Evolutionary conservation across 2,888 invertebrate species (phyloP), one percentile per base, ranked within the genome.

Genomic region (Metopia argyrocephala): DNA sequence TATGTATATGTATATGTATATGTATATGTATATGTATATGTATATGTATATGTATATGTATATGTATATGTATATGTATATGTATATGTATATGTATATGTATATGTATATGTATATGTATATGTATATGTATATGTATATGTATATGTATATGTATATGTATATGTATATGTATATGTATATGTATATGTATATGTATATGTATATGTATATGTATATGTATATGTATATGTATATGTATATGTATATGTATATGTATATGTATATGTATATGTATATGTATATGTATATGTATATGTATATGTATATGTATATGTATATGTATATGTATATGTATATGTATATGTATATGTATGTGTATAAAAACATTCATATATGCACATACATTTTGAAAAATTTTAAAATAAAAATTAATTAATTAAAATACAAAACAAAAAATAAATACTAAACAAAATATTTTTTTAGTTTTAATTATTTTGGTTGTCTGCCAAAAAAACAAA

Each of bases 381-480:
- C 46, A n/a, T 45, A 46, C 21, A 62, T n/a, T 25, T 2, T n/a
- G 25, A 38, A 12, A 15, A 38, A 38, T 38, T 38, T 6, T 12
- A 12, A 6, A 3, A 38, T 9, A 38, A 38, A 38, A 38, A 12
- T 38, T 38, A 38, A 9, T 38, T 38, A 38, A 38, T 38, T 9
- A 38, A 31, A 38, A 38, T 38, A 15, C 12, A 38, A 12, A 38
- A 31, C 9, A 38, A 38, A 31, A 31, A 31, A 31, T 12, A 31
- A 31, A 31, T 31, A 31, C 12, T 31, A 3, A 12, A 31, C 12
- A 9, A 7, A 28, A 9, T 31, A 9, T 4, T 31, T 31, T 31
- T 59, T 38, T 38, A 20, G 15, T 38, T 59, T 56, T 56, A 25
- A 56, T 27, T 57, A 38, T 31, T 59, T 59, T 59, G 59, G 59